Conservation (phyloP, 2,888 invertebrate species). For the Mayetiola destructor region DNA sequence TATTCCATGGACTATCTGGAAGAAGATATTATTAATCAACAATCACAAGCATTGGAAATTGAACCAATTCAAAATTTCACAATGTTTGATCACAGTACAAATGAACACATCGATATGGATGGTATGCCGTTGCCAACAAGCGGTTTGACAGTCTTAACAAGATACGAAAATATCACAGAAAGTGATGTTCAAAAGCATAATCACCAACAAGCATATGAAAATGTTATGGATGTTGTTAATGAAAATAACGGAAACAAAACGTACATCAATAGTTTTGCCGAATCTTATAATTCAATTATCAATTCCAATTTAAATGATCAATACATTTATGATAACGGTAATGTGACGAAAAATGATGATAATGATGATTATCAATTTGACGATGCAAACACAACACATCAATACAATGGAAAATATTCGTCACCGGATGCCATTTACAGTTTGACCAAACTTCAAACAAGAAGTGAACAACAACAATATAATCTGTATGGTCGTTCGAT, state of each 20-base stretch:
- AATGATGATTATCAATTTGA: neutral
- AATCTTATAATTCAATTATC: slow-evolving; percentile 31
- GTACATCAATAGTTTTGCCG: slow-evolving; percentile 28
- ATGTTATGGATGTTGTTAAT: neutral
- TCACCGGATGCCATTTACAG: slow-evolving; percentile 20
- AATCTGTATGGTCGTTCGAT: neutral
- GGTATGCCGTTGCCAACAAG: slow-evolving; percentile 16
- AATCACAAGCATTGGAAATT: neutral
- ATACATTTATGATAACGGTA: slow-evolving; percentile 6
- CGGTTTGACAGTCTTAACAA: slow-evolving; percentile 19
- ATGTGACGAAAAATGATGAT: neutral
- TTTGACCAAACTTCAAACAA: slow-evolving; percentile 31
- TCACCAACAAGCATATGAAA: neutral
- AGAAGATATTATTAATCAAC: neutral
- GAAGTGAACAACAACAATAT: slow-evolving; percentile 23
- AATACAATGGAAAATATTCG: neutral
- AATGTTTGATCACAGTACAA: slow-evolving; percentile 17
- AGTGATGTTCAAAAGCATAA: neutral
- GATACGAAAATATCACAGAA: slow-evolving; percentile 18
- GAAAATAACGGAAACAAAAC: slow-evolving; percentile 13
- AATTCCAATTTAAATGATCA: slow-evolving; percentile 20
- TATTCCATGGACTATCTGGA: neutral
- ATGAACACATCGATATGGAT: slow-evolving; percentile 16
- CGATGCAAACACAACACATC: slow-evolving; percentile 6
- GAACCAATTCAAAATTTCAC: slow-evolving; percentile 6